Base-by-base conservation (phyloP, 2,888 invertebrate genomes). In the Ashinkailepas kermadecensis region DNA sequence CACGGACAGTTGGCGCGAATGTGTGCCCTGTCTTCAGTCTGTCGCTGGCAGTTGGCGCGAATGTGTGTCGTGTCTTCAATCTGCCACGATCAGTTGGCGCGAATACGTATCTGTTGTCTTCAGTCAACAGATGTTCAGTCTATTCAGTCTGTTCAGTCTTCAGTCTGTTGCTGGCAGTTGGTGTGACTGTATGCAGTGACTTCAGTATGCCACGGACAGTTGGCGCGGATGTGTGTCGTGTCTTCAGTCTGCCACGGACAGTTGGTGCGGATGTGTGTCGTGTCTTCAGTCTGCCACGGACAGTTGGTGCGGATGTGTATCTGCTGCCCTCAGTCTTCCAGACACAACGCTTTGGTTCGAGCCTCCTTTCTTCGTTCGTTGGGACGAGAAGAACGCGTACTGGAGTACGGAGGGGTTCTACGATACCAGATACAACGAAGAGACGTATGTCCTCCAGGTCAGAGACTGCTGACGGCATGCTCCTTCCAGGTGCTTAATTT, bases 401-500 rank as follows among this genome's bases (percentile, higher is more conserved):
- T 94, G 94, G 94, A 92, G 92, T 0, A 91, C 90, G 39, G 91
- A 92, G 85, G 92, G 92, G 85, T 90, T 94, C 12, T 93, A 94
- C 85, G 94, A 94, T 84, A 90, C 91, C 82, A 94, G 94, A 87
- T 95, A 92, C 86, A 94, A 94, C 86, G 95, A 95, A 86, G 95
- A 95, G 85, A 94, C 94, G 58, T 82, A 82, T 21, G 82, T 83
- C n/a, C 81, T 84, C 70, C 83, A 84, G 83, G 84, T 84, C 18
- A n/a, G 56, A 13, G 23, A 7, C n/a, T 11, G 23, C 8, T 59
- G 15, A 39, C 39, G 39, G 39, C 39, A 39, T 39, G 39, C 39
- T 39, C 39, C 39, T 39, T 39, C 39, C 39, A 39, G 39, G 39
- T 4, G 39, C 1, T 39, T 39, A 39, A 4, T 39, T 39, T 4